These are phyloP conservation scores for Mormyrus proboscirostris DNA, from an alignment of 2,797 vertebrate genomes.

Conservation along the genomic window DNA sequence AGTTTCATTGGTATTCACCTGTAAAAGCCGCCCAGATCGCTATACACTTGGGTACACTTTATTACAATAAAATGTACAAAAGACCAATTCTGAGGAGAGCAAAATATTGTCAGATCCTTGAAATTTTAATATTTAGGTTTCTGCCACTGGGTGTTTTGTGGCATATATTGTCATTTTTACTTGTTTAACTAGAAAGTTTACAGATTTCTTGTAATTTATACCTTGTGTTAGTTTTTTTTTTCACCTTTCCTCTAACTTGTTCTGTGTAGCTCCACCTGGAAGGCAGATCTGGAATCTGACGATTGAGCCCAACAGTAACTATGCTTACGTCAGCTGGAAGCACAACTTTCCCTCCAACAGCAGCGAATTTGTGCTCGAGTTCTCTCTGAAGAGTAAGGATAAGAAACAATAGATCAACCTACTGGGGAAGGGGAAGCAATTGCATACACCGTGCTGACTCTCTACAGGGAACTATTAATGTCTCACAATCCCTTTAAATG, in stretches of 20 bases:
- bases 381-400: slow-evolving; percentile 90
- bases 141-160: background rate
- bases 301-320: slow-evolving; percentile 91
- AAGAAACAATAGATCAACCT: background rate
- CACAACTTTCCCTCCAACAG: slow-evolving; percentile 87
- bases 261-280: slow-evolving; percentile 67
- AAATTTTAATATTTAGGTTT: background rate
- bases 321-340: slow-evolving; percentile 96
- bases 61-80: background rate
- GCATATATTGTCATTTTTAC: background rate
- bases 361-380: slow-evolving; percentile 96
- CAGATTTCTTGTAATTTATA: background rate
- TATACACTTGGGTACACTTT: background rate
- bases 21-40: background rate
- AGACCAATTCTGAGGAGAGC: background rate
- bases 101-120: background rate
- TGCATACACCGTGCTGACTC: background rate
- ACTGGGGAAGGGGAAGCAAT: background rate
- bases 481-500: background rate
- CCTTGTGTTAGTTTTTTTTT: background rate
- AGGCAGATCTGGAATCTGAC: slow-evolving; percentile 90
- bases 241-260: slow-evolving; percentile 49
- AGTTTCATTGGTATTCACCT: background rate
- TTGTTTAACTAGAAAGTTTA: background rate
- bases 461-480: slow-evolving; percentile 22